Evolutionary conservation across 2,113 vertebrate species (phyloP).

Genomic region (Gymnarchus niloticus): DNA sequence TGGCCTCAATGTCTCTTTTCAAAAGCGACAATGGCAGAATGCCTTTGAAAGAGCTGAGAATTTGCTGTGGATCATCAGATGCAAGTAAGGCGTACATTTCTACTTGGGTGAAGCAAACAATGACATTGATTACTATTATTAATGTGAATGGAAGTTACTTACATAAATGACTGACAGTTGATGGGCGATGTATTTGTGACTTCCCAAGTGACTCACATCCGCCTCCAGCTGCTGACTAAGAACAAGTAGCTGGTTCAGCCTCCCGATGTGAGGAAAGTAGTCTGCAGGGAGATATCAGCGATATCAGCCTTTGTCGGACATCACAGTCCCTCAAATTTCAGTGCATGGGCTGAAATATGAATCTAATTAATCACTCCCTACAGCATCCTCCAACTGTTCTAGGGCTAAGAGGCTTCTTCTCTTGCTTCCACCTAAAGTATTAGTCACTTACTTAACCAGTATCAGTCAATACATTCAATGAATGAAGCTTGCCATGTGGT

Average conservation of each 20-base stretch:
- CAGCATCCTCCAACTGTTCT: neutral
- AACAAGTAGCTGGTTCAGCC: slow-evolving; percentile 69
- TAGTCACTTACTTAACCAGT: no score
- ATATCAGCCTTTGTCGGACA: no score
- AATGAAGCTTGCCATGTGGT: neutral
- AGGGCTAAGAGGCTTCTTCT: neutral
- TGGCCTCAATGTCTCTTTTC: slow-evolving; percentile 68
- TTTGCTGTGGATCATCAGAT: slow-evolving; percentile 53
- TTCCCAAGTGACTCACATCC: slow-evolving; percentile 68
- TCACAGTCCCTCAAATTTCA: neutral
- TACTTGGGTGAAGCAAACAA: neutral
- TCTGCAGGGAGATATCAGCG: slow-evolving; percentile 43
- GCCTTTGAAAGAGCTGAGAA: slow-evolving; percentile 65
- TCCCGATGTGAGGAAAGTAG: slow-evolving; percentile 64
- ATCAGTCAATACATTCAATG: no score
- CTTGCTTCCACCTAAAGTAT: neutral
- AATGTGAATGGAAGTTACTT: slow-evolving; percentile 26
- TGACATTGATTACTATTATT: neutral
- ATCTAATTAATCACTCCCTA: neutral
- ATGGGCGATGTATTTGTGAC: slow-evolving; percentile 73
- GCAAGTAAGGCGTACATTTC: neutral
- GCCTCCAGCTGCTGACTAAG: slow-evolving; percentile 71
- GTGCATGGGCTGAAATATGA: no score
- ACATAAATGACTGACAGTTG: slow-evolving; percentile 74
- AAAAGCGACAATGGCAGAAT: slow-evolving; percentile 54